These are phyloP conservation scores for Rhinatrema bivittatum DNA, from an alignment of 2,797 vertebrate species.

Conservation along the genomic window DNA sequence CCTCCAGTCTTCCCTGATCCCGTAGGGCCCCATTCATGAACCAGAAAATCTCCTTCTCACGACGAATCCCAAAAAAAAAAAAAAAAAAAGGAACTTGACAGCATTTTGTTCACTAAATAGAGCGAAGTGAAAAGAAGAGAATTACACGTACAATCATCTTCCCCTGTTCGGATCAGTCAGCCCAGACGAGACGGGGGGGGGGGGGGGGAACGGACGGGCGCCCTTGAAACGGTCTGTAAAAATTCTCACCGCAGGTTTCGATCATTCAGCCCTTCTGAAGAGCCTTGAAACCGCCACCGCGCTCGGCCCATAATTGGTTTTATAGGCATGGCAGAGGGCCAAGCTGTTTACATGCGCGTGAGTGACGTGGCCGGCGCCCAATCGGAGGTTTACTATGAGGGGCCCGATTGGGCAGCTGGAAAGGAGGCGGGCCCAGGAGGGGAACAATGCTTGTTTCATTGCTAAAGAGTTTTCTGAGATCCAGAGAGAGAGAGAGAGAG, in stretches of 20 bases:
- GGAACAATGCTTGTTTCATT: constrained; percentile 92
- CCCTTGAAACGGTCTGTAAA: constrained; percentile 64
- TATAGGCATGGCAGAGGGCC: constrained; percentile 76
- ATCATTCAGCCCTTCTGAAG: constrained; percentile 67
- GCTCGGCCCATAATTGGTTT: constrained; percentile 82
- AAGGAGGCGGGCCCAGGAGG: constrained; percentile 53
- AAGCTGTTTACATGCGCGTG: constrained; percentile 65
- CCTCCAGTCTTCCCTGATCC: neutral
- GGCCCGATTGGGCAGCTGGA: constrained; percentile 30
- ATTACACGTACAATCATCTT: constrained; percentile 44
- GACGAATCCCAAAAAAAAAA: constrained; percentile 20
- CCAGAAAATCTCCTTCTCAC: neutral
- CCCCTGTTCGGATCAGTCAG: constrained; percentile 55
- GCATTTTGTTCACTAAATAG: constrained; percentile 26
- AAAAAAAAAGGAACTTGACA: constrained; percentile 26
- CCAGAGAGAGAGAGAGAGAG: constrained; percentile 49
- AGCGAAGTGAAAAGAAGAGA: constrained; percentile 29
- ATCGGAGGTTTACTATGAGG: constrained; percentile 28
- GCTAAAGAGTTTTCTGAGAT: constrained; percentile 64
- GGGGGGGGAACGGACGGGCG: constrained; percentile 26
- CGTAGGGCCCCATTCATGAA: neutral
- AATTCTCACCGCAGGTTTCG: constrained; percentile 71
- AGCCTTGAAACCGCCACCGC: constrained; percentile 77
- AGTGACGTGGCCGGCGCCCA: constrained; percentile 54
- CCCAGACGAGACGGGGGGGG: too few relatives aligned